These are phyloP conservation scores for Dendrolimus pini DNA, from an alignment of 2,888 invertebrate genomes.

Conservation along the genomic window DNA sequence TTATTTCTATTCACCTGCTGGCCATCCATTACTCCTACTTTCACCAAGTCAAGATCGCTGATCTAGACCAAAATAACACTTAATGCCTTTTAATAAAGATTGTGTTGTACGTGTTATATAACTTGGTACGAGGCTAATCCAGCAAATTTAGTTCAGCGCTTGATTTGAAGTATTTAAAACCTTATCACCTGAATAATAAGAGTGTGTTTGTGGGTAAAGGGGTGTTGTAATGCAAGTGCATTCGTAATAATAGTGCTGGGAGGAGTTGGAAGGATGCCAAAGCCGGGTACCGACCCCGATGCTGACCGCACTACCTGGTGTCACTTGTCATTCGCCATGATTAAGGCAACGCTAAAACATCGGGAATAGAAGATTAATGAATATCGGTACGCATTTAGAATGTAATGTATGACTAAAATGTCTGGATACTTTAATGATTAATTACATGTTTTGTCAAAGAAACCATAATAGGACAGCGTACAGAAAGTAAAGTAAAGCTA, in stretches of 20 bases:
- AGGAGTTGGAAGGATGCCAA: constrained; percentile 33
- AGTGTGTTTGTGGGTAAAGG: background rate
- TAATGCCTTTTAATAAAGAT: background rate
- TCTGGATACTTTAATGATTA: background rate
- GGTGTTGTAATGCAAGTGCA: constrained; percentile 8
- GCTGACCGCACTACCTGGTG: constrained; percentile 4
- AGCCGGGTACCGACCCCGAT: constrained; percentile 38
- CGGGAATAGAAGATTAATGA: background rate
- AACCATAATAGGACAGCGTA: too few relatives aligned
- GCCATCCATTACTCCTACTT: constrained; percentile 28
- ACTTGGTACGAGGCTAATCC: background rate
- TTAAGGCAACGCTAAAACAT: background rate
- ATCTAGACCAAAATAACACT: background rate
- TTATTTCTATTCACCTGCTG: constrained; percentile 37
- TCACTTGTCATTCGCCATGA: background rate
- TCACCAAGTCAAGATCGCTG: background rate
- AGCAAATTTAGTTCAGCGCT: background rate
- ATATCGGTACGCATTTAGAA: background rate
- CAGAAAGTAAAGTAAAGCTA: too few relatives aligned
- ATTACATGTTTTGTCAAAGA: background rate
- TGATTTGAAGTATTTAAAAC: background rate
- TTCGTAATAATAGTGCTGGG: constrained; percentile 34
- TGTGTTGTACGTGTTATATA: background rate
- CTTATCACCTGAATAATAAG: background rate
- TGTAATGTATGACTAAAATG: background rate